Percentiles rank a stretch among this genome's conserved stretches.
phyloP scores from a whole-genome alignment of 1,140 invertebrate species.

The Polyergus mexicanus region DNA sequence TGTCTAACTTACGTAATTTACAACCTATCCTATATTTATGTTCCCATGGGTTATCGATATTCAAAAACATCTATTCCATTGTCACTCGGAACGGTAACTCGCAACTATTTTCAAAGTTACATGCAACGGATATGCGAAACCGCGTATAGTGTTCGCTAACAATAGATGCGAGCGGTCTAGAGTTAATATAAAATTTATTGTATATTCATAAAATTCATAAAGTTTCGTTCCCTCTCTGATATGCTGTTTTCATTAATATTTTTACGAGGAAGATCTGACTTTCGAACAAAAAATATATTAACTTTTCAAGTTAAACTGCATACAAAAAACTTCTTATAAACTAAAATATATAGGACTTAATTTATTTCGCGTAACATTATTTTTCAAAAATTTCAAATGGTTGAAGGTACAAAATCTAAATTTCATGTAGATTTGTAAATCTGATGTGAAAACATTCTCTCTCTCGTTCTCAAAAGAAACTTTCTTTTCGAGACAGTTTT shows the following conservation, averaged over 20 bases:
- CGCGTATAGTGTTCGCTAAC: not conserved
- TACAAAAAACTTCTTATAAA: not conserved
- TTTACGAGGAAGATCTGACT: not conserved
- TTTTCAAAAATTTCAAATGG: not conserved
- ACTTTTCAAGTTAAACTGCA: too few species aligned
- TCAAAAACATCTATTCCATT: slow-evolving; percentile 37
- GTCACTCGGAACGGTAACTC: not conserved
- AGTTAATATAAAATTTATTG: slow-evolving; percentile 17
- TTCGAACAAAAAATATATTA: not conserved
- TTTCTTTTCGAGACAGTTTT: not conserved
- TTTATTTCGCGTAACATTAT: too few species aligned
- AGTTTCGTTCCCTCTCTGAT: too few species aligned
- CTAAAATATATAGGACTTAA: not conserved
- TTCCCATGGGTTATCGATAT: slow-evolving; percentile 12
- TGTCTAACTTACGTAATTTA: not conserved
- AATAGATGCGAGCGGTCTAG: not conserved
- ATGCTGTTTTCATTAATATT: slow-evolving; percentile 9
- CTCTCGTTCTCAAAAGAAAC: not conserved
- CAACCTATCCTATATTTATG: not conserved
- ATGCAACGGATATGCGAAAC: slow-evolving; percentile 2
- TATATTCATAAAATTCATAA: not conserved
- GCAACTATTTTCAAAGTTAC: not conserved
- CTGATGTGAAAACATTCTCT: not conserved
- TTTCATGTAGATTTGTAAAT: not conserved
- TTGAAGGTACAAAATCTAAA: not conserved